Evolutionary conservation across 2,113 vertebrate species (phyloP).

Genomic region (Archocentrus centrarchus): DNA sequence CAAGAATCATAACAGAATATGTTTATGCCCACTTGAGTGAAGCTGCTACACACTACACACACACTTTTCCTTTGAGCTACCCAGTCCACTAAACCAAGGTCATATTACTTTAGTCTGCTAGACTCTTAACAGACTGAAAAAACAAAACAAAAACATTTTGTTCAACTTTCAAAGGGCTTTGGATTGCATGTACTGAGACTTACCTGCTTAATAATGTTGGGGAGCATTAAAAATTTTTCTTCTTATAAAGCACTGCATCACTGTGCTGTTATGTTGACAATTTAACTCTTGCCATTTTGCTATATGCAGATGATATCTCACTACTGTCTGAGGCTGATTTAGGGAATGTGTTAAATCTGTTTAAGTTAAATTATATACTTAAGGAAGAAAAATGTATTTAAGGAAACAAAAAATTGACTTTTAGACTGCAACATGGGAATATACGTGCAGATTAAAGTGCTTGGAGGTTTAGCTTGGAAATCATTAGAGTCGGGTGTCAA

Average conservation of each 20-base stretch:
- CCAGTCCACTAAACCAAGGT: slow-evolving; percentile 31
- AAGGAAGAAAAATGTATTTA: background rate
- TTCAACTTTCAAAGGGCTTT: background rate
- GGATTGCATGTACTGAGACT: background rate
- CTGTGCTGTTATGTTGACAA: background rate
- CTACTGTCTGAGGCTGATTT: background rate
- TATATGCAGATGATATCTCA: background rate
- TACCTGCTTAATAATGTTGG: background rate
- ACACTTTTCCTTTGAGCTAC: slow-evolving; percentile 9
- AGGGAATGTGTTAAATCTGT: background rate
- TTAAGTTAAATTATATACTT: background rate
- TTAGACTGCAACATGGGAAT: background rate
- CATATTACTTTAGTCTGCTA: slow-evolving; percentile 20
- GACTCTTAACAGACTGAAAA: background rate
- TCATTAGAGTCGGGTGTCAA: background rate
- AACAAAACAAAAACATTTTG: background rate
- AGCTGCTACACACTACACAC: slow-evolving; percentile 30
- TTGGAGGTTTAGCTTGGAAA: background rate
- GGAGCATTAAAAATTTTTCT: background rate
- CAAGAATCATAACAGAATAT: slow-evolving; percentile 31
- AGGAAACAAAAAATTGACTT: background rate
- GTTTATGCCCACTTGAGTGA: slow-evolving; percentile 40
- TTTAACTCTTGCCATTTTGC: background rate
- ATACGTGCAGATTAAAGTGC: too few relatives aligned
- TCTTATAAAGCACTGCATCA: background rate